phyloP scores from a whole-genome alignment of 2,888 invertebrate species.

The Agrotis clavis region DNA sequence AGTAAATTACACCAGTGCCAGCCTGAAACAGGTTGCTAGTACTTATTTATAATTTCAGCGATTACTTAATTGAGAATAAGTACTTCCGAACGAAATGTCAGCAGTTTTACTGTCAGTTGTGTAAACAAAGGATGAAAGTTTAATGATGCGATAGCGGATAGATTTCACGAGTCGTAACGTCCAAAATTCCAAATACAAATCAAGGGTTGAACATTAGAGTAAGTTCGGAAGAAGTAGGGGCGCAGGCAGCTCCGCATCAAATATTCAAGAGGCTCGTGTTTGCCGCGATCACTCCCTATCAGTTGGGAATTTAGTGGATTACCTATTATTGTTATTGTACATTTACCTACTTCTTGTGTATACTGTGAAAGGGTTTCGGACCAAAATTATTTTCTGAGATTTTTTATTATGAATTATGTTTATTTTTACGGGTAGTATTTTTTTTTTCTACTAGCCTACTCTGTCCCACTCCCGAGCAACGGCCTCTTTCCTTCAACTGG shows the following conservation, averaged over 20 bases:
- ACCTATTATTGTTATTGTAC: slow-evolving; percentile 39
- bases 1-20: no score
- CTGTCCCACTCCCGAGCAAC: no score
- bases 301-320: slow-evolving; percentile 61
- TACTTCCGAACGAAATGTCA: background rate
- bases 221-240: slow-evolving; percentile 65
- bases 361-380: slow-evolving; percentile 3
- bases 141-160: slow-evolving; percentile 70
- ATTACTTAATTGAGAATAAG: background rate
- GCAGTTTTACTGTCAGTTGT: slow-evolving; percentile 34
- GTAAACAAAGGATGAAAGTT: slow-evolving; percentile 72
- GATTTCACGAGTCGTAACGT: slow-evolving; percentile 64
- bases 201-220: slow-evolving; percentile 79
- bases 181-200: slow-evolving; percentile 62
- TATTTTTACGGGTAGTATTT: no score
- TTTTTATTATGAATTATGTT: no score
- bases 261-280: slow-evolving; percentile 73
- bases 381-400: background rate
- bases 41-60: background rate
- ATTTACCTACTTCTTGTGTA: background rate
- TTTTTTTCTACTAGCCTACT: background rate
- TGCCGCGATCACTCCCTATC: slow-evolving; percentile 62
- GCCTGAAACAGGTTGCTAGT: no score
- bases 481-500: no score
- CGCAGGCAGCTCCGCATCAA: slow-evolving; percentile 76